A percentile compares a stretch with the other conserved stretches of the same genome.
Conservation (phyloP, 2,888 invertebrate genomes). For the Nephrotoma guestfalica region DNA sequence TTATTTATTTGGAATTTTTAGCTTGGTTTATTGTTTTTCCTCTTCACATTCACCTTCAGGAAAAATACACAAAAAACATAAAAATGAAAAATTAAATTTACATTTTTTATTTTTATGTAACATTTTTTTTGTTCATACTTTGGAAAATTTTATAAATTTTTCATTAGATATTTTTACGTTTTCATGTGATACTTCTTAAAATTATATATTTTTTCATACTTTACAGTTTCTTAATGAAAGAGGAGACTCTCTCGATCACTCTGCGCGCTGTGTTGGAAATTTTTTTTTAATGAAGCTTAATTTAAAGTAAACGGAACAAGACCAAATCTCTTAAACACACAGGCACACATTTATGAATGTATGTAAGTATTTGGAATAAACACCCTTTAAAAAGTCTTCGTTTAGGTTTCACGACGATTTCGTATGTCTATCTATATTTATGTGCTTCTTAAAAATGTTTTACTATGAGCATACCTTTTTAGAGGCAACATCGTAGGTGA, state of each 20-base stretch:
- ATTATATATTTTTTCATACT: not conserved
- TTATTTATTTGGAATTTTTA: not conserved
- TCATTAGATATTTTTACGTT: not conserved
- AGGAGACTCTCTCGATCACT: not conserved
- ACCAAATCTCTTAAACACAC: not conserved
- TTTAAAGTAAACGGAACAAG: not conserved
- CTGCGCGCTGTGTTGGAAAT: not conserved
- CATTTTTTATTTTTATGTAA: not conserved
- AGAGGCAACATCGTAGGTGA: not conserved
- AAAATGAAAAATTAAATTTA: not conserved
- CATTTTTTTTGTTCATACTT: not conserved
- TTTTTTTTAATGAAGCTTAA: not conserved
- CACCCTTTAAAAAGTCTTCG: not conserved
- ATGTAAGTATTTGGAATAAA: not conserved
- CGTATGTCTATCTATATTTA: not conserved
- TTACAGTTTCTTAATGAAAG: not conserved
- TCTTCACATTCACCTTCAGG: not conserved
- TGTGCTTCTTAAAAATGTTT: not conserved
- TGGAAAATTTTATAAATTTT: not conserved
- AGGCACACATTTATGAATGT: not conserved
- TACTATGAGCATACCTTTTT: not conserved
- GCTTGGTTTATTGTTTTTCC: not conserved
- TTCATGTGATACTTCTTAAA: not conserved
- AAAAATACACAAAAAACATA: not conserved
- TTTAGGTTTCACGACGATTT: not conserved